A percentile compares a stretch with the other conserved stretches of the same genome.
phyloP scores from a whole-genome alignment of 2,113 vertebrate species.

The Falco punctatus region DNA sequence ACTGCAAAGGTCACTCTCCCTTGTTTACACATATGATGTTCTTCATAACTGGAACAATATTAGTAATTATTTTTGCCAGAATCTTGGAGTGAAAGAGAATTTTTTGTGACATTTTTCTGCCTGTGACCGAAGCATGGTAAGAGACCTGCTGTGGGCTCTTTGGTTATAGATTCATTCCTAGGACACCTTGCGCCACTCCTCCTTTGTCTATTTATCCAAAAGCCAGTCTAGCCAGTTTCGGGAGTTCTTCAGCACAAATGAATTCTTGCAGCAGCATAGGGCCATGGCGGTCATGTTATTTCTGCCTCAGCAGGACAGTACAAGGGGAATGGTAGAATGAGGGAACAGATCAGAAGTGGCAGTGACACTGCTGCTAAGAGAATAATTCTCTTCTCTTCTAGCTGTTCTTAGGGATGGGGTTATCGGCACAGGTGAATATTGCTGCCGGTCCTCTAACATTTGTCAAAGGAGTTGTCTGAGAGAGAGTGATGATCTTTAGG shows the following conservation, averaged over 20 bases:
- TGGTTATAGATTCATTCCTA: background rate
- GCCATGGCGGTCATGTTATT: fast-evolving
- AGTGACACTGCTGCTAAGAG: background rate
- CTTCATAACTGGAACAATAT: background rate
- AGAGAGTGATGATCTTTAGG: background rate
- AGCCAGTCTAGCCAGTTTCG: conserved; percentile 40
- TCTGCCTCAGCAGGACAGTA: background rate
- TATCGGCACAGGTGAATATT: background rate
- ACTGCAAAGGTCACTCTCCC: background rate
- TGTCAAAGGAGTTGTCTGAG: background rate
- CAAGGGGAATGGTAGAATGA: background rate
- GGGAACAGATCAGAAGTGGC: background rate
- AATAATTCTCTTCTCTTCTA: background rate
- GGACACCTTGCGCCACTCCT: background rate
- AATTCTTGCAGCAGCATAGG: background rate
- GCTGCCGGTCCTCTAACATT: background rate
- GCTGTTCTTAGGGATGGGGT: background rate
- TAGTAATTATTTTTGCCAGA: background rate
- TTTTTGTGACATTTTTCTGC: background rate
- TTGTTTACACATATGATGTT: background rate
- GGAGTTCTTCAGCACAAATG: background rate
- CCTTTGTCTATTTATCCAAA: conserved; percentile 13
- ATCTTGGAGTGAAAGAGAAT: background rate
- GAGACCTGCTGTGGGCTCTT: background rate
- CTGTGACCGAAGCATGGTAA: background rate